A percentile compares a stretch with the other conserved stretches of the same genome.
phyloP scores from a whole-genome alignment of 2,797 vertebrate species.

The Sternotherus odoratus region DNA sequence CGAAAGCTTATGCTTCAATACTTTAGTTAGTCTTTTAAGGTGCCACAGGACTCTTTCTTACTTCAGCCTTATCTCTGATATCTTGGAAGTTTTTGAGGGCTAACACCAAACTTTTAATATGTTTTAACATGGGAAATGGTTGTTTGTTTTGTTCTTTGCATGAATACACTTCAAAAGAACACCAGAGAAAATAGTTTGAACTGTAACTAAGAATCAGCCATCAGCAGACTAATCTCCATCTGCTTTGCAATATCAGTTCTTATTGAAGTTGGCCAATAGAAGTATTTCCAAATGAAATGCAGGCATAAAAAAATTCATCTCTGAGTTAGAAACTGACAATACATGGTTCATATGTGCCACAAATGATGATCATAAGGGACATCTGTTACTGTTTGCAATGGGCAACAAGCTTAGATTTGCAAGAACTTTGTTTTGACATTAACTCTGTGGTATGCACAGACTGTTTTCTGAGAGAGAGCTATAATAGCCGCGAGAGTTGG shows the following conservation, averaged over 20 bases:
- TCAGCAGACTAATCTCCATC: conserved; percentile 61
- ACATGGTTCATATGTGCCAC: neutral
- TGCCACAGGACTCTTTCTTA: no score
- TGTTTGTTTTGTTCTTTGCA: conserved; percentile 19
- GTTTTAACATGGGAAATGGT: neutral
- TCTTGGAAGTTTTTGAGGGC: neutral
- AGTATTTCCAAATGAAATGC: neutral
- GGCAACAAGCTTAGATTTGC: neutral
- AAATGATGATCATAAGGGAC: conserved; percentile 46
- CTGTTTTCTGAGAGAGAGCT: neutral
- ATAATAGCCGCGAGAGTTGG: neutral
- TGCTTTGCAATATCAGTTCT: conserved; percentile 33
- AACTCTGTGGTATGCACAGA: neutral
- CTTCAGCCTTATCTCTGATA: accelerated
- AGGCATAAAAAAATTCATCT: neutral
- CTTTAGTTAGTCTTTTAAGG: no score
- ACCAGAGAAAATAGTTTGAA: conserved; percentile 37
- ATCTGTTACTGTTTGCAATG: conserved; percentile 43
- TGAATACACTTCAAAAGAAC: conserved; percentile 17
- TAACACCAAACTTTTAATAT: neutral
- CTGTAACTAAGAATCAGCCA: conserved; percentile 64
- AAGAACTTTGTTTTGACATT: neutral
- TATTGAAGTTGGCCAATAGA: conserved; percentile 18
- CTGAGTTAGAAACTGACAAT: neutral
- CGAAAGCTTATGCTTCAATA: no score